These are phyloP conservation scores for Spialia ferax DNA, from an alignment of 2,888 invertebrate species.

Conservation along the genomic window DNA sequence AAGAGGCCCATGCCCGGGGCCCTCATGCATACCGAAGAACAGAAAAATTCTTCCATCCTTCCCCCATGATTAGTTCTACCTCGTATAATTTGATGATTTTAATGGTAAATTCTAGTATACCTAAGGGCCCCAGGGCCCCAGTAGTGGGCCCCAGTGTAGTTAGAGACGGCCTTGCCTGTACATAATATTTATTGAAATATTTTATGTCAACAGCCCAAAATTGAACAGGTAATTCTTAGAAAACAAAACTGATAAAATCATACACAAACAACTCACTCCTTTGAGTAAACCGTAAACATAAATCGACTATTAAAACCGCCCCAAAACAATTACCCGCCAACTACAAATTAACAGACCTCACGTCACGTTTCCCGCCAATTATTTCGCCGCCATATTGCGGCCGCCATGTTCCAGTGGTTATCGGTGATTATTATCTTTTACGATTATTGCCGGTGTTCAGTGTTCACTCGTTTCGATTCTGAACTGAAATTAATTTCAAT, in stretches of 20 bases:
- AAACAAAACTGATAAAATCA: neutral
- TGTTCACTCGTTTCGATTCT: constrained; percentile 45
- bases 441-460: constrained; percentile 49
- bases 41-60: too few species aligned
- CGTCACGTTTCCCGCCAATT: constrained; percentile 49
- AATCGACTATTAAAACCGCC: constrained; percentile 34
- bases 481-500: constrained; percentile 48
- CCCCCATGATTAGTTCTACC: too few species aligned
- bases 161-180: too few species aligned
- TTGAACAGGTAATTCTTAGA: too few species aligned
- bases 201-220: too few species aligned
- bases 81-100: too few species aligned
- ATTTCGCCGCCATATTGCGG: constrained; percentile 48
- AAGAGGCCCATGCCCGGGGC: too few species aligned
- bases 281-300: constrained; percentile 28
- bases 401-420: constrained; percentile 41
- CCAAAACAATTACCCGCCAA: constrained; percentile 48
- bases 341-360: constrained; percentile 49
- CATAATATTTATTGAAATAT: too few species aligned
- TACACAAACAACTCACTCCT: neutral
- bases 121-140: too few species aligned
- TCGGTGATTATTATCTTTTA: constrained; percentile 57
- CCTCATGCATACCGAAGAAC: too few species aligned
- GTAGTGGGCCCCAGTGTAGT: too few species aligned
- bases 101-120: too few species aligned